Percentiles rank a stretch among this genome's conserved stretches.
Conservation (phyloP, 2,888 invertebrate genomes). For the Ormyrus labotus region DNA sequence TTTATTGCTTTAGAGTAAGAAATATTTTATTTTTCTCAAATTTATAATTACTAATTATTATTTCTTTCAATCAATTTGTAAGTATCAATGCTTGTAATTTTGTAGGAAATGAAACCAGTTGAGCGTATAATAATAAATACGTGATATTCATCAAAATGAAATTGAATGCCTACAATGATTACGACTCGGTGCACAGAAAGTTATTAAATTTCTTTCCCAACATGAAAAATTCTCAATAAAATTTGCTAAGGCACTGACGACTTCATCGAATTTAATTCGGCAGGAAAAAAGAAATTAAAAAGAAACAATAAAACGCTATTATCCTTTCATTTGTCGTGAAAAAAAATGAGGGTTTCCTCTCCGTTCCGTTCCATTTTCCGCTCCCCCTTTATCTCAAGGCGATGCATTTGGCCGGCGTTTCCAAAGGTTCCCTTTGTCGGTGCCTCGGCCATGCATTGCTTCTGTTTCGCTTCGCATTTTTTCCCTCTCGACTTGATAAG, state of each 20-base stretch:
- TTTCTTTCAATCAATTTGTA: too few species aligned
- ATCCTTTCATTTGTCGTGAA: background rate
- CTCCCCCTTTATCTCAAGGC: constrained; percentile 8
- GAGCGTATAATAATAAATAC: too few species aligned
- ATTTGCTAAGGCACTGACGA: background rate
- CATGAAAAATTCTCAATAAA: too few species aligned
- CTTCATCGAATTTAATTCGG: background rate
- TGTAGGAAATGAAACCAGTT: too few species aligned
- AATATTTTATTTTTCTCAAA: too few species aligned
- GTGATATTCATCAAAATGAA: too few species aligned
- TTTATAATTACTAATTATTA: too few species aligned
- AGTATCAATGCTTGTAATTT: too few species aligned
- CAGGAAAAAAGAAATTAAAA: background rate
- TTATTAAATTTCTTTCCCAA: too few species aligned
- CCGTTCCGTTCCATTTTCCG: background rate
- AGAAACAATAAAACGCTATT: background rate
- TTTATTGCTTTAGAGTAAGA: too few species aligned
- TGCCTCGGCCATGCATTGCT: background rate
- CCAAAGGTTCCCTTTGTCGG: background rate
- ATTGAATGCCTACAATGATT: too few species aligned
- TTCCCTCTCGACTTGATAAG: background rate
- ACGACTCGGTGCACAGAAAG: too few species aligned
- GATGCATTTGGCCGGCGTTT: constrained; percentile 27
- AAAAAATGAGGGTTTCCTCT: background rate
- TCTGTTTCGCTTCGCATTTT: background rate